Percentiles rank a stretch among this genome's conserved stretches.
These are phyloP conservation scores for Gandaritis pyraliata DNA, from an alignment of 2,888 invertebrate genomes.

Conservation along the genomic window DNA sequence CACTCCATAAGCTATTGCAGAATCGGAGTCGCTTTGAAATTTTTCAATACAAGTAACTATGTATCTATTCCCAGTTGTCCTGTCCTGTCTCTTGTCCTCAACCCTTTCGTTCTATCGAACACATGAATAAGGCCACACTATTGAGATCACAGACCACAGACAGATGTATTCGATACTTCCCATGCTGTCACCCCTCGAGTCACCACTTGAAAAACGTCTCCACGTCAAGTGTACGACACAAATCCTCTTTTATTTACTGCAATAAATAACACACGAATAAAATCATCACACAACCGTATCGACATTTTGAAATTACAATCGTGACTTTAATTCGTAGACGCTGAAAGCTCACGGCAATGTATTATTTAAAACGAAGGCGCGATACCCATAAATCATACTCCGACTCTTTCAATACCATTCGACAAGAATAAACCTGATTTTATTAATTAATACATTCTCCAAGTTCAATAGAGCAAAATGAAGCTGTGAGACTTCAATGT, in stretches of 20 bases:
- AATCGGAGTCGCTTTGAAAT: slow-evolving; percentile 32
- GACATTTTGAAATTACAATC: slow-evolving; percentile 81
- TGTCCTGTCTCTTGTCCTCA: slow-evolving; percentile 28
- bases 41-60: slow-evolving; percentile 39
- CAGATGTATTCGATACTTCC: slow-evolving; percentile 69
- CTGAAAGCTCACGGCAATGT: slow-evolving; percentile 81
- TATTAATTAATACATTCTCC: slow-evolving; percentile 34
- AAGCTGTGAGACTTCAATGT: slow-evolving; percentile 37
- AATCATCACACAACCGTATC: slow-evolving; percentile 64
- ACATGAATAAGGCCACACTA: slow-evolving; percentile 54
- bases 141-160: slow-evolving; percentile 57
- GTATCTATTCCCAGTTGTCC: slow-evolving; percentile 38
- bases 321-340: slow-evolving; percentile 79
- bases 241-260: slow-evolving; percentile 26
- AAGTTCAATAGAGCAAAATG: slow-evolving; percentile 39
- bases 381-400: slow-evolving; percentile 74
- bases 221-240: slow-evolving; percentile 34
- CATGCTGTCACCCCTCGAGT: slow-evolving; percentile 48
- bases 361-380: slow-evolving; percentile 78
- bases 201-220: slow-evolving; percentile 41
- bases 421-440: slow-evolving; percentile 71
- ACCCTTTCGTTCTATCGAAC: slow-evolving; percentile 36
- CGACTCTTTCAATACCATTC: slow-evolving; percentile 70
- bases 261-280: slow-evolving; percentile 47
- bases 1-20: slow-evolving; percentile 14